A percentile compares a stretch with the other conserved stretches of the same genome.
These are phyloP conservation scores for Blastobasis lacticolella DNA, from an alignment of 2,888 invertebrate species.

Conservation along the genomic window DNA sequence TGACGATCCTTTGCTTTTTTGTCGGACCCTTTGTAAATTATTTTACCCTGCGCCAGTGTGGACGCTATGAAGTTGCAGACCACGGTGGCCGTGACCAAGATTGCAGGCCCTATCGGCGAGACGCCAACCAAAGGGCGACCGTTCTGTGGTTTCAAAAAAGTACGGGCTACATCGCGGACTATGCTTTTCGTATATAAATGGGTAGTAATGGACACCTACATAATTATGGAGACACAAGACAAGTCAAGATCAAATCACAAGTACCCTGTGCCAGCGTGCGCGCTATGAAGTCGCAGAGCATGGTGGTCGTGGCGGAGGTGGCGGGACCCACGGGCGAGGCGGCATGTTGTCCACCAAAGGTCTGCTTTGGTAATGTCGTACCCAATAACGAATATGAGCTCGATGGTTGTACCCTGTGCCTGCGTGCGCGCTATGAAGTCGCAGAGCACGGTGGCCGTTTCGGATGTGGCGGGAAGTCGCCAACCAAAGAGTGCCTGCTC, in stretches of 20 bases:
- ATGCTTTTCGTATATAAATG: too few species aligned
- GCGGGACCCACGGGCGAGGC: conserved; percentile 10
- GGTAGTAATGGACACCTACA: too few species aligned
- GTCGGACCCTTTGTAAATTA: too few species aligned
- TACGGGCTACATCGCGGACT: too few species aligned
- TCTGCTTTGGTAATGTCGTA: too few species aligned
- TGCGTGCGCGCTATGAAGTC: conserved; percentile 55
- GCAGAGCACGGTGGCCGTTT: conserved; percentile 38
- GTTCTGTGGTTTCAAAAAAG: too few species aligned
- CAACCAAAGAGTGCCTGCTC: too few species aligned
- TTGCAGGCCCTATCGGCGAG: conserved; percentile 20
- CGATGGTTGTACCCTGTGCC: conserved; percentile 42
- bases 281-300: conserved; percentile 51
- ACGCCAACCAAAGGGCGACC: conserved; percentile 50
- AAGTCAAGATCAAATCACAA: too few species aligned
- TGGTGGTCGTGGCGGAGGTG: conserved; percentile 28
- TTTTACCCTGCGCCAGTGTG: conserved; percentile 52
- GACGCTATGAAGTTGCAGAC: conserved; percentile 52
- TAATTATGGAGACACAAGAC: too few species aligned
- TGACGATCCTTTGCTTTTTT: too few species aligned
- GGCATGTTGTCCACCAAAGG: too few species aligned
- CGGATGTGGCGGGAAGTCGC: background rate
- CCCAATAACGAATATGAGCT: too few species aligned
- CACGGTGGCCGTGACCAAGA: conserved; percentile 32
- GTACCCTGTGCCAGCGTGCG: conserved; percentile 56